Conservation (phyloP, 2,888 invertebrate species). For the Phlogophora meticulosa region DNA sequence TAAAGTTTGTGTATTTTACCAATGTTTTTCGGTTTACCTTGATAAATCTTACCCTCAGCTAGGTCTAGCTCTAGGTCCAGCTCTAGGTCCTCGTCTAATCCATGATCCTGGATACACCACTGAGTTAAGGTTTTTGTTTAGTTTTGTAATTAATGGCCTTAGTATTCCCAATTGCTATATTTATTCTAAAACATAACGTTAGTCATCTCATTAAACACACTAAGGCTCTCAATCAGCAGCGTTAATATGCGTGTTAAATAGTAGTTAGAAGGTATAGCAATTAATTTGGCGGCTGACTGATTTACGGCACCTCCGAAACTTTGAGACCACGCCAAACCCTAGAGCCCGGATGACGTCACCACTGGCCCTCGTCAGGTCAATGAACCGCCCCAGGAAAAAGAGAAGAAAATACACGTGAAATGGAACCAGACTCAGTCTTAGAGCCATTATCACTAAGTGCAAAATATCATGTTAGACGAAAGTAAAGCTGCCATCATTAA, state of each 20-base stretch:
- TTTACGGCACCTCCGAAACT: slow-evolving; percentile 59
- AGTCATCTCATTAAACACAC: slow-evolving; percentile 34
- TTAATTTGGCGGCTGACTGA: slow-evolving; percentile 64
- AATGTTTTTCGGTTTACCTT: no score
- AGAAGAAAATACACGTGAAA: slow-evolving; percentile 21
- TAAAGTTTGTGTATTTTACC: no score
- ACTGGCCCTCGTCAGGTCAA: slow-evolving; percentile 28
- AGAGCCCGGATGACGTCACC: slow-evolving; percentile 44
- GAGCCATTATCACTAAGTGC: slow-evolving; percentile 49
- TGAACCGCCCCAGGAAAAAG: slow-evolving; percentile 24
- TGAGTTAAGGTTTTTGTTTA: not conserved
- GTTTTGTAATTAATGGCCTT: not conserved
- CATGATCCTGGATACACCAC: no score
- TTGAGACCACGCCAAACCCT: slow-evolving; percentile 51
- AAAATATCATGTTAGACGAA: slow-evolving; percentile 55
- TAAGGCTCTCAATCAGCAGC: slow-evolving; percentile 43
- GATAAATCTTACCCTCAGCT: no score
- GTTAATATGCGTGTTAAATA: slow-evolving; percentile 60
- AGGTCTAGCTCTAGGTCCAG: no score
- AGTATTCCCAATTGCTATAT: slow-evolving; percentile 5
- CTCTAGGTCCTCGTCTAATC: no score
- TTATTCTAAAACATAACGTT: not conserved
- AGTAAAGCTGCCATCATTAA: slow-evolving; percentile 53
- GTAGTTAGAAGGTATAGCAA: slow-evolving; percentile 52
- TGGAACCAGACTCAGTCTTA: slow-evolving; percentile 11